Evolutionary conservation across 2,888 invertebrate genomes (phyloP).

Genomic region (Pandemis cinnamomeana): DNA sequence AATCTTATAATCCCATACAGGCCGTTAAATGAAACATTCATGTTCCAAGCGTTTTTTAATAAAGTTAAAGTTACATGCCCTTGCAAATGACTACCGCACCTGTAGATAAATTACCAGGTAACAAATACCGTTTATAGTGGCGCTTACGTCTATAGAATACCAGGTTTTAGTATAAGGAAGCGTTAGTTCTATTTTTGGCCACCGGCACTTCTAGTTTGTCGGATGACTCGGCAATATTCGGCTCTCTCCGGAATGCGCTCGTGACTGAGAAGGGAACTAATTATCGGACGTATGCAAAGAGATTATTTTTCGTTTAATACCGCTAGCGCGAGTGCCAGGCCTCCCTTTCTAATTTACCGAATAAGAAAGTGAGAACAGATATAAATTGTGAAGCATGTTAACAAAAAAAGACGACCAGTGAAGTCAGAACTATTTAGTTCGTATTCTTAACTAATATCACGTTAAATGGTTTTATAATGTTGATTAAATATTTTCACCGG

Average conservation of each 20-base stretch:
- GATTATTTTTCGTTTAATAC: slow-evolving; percentile 5
- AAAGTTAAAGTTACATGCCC: not conserved
- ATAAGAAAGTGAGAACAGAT: not conserved
- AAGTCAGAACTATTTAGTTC: too few relatives aligned
- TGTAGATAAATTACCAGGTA: slow-evolving; percentile 6
- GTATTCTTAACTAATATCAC: too few relatives aligned
- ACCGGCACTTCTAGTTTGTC: not conserved
- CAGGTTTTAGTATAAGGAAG: not conserved
- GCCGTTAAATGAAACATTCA: too few relatives aligned
- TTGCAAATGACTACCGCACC: not conserved
- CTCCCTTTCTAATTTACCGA: not conserved
- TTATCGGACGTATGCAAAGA: slow-evolving; percentile 10
- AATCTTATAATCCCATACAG: not conserved
- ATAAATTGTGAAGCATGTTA: too few relatives aligned
- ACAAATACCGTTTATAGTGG: not conserved
- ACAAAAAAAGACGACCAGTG: too few relatives aligned
- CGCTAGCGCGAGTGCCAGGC: not conserved
- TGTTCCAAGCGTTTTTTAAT: too few relatives aligned
- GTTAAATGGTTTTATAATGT: too few relatives aligned
- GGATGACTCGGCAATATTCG: slow-evolving; percentile 8
- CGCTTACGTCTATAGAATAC: not conserved
- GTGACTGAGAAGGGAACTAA: slow-evolving; percentile 16
- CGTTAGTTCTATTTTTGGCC: not conserved
- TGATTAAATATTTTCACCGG: too few relatives aligned
- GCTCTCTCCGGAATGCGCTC: slow-evolving; percentile 14